phyloP scores from a whole-genome alignment of 2,113 vertebrate species.

The Pyrgilauda ruficollis region DNA sequence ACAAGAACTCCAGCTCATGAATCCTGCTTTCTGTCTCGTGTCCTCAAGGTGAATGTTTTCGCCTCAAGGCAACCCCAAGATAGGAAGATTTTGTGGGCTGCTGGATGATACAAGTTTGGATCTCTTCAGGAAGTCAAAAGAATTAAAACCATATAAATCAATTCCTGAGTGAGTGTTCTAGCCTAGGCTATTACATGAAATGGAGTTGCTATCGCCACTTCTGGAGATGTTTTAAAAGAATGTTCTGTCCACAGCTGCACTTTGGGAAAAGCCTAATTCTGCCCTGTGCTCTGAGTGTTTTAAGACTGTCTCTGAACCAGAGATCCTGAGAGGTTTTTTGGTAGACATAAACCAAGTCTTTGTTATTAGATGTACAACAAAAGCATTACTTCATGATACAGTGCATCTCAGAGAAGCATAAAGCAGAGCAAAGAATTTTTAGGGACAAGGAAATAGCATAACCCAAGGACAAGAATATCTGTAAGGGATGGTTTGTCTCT shows the following conservation, averaged over 20 bases:
- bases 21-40: background rate
- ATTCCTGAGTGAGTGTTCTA: background rate
- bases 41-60: background rate
- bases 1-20: background rate
- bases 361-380: background rate
- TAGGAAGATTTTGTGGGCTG: background rate
- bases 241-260: background rate
- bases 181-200: background rate
- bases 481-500: background rate
- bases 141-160: slow-evolving; percentile 25
- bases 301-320: background rate
- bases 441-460: background rate
- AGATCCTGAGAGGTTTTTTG: background rate
- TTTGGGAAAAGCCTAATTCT: background rate
- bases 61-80: background rate
- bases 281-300: background rate
- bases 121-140: background rate
- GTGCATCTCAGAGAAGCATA: background rate
- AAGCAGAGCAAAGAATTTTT: background rate
- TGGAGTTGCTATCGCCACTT: background rate
- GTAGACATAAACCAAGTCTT: background rate
- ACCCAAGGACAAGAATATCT: background rate
- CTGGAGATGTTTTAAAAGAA: background rate
- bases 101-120: background rate
- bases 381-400: background rate